Evolutionary conservation across 2,888 invertebrate genomes (phyloP).

Genomic region (Incurvaria masculella): DNA sequence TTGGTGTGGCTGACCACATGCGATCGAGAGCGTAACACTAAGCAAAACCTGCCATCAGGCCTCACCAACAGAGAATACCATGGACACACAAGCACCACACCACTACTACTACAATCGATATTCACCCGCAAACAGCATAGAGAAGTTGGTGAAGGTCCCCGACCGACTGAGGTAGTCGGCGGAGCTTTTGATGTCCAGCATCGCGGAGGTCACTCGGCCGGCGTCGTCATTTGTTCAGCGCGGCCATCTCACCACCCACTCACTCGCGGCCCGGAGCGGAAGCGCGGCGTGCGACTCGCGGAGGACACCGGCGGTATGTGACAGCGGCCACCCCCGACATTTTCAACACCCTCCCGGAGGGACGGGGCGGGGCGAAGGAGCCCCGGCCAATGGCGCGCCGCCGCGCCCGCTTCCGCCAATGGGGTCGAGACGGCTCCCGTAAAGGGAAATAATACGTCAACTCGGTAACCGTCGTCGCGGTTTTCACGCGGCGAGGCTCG

Average conservation of each 20-base stretch:
- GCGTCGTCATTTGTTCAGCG: slow-evolving; percentile 11
- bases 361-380: slow-evolving; percentile 15
- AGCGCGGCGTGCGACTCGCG: slow-evolving; percentile 15
- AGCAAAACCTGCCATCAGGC: too few relatives aligned
- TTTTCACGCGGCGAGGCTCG: slow-evolving; percentile 19
- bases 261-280: slow-evolving; percentile 8
- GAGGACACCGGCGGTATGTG: slow-evolving; percentile 23
- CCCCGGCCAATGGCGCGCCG: slow-evolving; percentile 22
- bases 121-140: slow-evolving; percentile 92
- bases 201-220: slow-evolving; percentile 24
- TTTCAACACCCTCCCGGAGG: slow-evolving; percentile 5
- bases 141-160: slow-evolving; percentile 91
- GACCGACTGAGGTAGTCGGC: slow-evolving; percentile 89
- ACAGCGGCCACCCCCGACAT: neutral
- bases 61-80: too few relatives aligned
- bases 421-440: slow-evolving; percentile 22
- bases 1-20: too few relatives aligned
- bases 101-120: slow-evolving; percentile 23
- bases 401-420: slow-evolving; percentile 39
- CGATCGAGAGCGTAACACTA: too few relatives aligned
- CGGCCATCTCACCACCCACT: neutral
- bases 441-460: neutral
- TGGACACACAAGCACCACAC: slow-evolving; percentile 18
- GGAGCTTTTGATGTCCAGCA: slow-evolving; percentile 91
- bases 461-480: slow-evolving; percentile 3